Conservation (phyloP, 2,888 invertebrate genomes). For the Agonopterix alstromeriana region DNA sequence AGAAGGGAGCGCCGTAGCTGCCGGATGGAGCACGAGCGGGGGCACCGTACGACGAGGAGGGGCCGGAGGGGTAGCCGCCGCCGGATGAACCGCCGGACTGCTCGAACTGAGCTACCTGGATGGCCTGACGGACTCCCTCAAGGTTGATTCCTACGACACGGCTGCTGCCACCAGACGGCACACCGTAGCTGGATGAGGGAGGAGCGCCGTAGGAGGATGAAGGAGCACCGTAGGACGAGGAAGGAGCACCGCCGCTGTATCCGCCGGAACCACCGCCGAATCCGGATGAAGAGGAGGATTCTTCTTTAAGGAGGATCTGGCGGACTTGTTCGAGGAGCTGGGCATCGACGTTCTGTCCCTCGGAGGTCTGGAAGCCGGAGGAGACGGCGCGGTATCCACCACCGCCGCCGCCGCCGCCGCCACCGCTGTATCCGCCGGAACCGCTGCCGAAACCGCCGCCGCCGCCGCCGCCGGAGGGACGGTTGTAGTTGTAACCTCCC, state of each 20-base stretch:
- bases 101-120: constrained; percentile 91
- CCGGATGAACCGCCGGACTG: constrained; percentile 72
- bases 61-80: constrained; percentile 65
- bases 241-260: constrained; percentile 80
- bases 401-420: constrained; percentile 68
- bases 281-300: constrained; percentile 78
- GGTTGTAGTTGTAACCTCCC: constrained; percentile 85
- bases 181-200: constrained; percentile 77
- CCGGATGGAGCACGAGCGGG: constrained; percentile 79
- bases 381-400: constrained; percentile 57
- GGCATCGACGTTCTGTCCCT: constrained; percentile 88
- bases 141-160: constrained; percentile 90
- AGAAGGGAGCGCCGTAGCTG: constrained; percentile 83
- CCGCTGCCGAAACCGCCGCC: constrained; percentile 41
- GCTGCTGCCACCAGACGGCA: constrained; percentile 63
- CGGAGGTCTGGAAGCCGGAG: constrained; percentile 87
- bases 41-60: constrained; percentile 76
- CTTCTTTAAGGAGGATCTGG: constrained; percentile 90
- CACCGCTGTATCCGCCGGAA: constrained; percentile 53
- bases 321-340: constrained; percentile 89
- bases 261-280: constrained; percentile 69
- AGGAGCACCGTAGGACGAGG: constrained; percentile 80
- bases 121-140: constrained; percentile 90
- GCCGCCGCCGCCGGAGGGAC: constrained; percentile 75
- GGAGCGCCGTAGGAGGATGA: constrained; percentile 81